Evolutionary conservation across 1,140 invertebrate species (phyloP).

Genomic region (Zaprionus ornatus): DNA sequence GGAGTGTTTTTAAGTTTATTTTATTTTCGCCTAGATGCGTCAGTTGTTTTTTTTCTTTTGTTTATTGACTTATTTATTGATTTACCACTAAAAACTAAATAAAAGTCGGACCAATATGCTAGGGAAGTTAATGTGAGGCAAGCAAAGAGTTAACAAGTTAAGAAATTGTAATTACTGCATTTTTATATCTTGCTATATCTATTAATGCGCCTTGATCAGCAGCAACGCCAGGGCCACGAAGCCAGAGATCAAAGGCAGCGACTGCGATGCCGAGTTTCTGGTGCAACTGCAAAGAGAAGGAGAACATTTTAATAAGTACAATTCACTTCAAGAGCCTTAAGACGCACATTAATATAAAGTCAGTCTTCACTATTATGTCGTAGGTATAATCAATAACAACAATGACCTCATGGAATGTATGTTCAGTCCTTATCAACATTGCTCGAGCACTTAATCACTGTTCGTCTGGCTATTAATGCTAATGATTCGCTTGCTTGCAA

Average conservation of each 20-base stretch:
- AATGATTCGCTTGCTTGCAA: neutral
- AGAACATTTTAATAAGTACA: neutral
- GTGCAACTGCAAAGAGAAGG: slow-evolving; percentile 20
- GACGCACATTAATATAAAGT: neutral
- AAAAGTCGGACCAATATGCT: slow-evolving; percentile 60
- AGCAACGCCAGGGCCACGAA: slow-evolving; percentile 55
- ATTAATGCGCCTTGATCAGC: slow-evolving; percentile 53
- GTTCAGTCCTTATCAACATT: neutral
- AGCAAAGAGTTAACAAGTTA: slow-evolving; percentile 16
- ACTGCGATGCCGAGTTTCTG: slow-evolving; percentile 30
- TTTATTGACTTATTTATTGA: slow-evolving; percentile 55
- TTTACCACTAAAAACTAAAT: slow-evolving; percentile 73
- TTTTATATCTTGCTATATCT: too few relatives aligned
- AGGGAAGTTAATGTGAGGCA: slow-evolving; percentile 21
- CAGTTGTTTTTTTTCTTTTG: slow-evolving; percentile 20
- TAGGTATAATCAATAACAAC: neutral
- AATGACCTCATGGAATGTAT: neutral
- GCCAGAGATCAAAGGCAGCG: slow-evolving; percentile 58
- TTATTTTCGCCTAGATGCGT: slow-evolving; percentile 38
- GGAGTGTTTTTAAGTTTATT: slow-evolving; percentile 18
- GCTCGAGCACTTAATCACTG: neutral
- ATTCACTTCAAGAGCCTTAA: neutral
- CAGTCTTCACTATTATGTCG: neutral
- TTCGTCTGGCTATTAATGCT: neutral
- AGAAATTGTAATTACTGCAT: slow-evolving; percentile 19